These are phyloP conservation scores for Drosophila virilis DNA, from an alignment of 1,140 invertebrate genomes.

Conservation along the genomic window DNA sequence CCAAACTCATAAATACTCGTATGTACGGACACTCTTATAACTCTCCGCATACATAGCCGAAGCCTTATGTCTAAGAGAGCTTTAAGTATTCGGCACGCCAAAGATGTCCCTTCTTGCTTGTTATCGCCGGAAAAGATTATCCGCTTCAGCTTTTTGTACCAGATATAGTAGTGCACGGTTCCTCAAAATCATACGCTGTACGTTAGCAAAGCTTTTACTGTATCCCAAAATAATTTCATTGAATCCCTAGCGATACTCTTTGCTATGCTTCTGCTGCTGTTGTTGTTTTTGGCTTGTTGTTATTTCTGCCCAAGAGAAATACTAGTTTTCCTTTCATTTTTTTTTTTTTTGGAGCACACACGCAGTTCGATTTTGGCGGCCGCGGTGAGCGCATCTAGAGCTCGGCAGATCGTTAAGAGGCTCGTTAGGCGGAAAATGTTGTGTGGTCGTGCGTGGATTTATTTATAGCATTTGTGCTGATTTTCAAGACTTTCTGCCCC, in stretches of 20 bases:
- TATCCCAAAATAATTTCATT: slow-evolving; percentile 30
- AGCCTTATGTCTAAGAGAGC: too few relatives aligned
- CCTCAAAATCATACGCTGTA: not conserved
- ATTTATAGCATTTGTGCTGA: slow-evolving; percentile 51
- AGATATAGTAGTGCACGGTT: too few relatives aligned
- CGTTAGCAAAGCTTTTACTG: not conserved
- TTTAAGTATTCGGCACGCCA: too few relatives aligned
- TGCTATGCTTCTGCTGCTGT: slow-evolving; percentile 13
- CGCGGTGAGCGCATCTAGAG: slow-evolving; percentile 38
- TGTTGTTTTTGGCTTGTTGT: not conserved
- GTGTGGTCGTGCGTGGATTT: slow-evolving; percentile 39
- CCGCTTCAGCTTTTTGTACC: too few relatives aligned
- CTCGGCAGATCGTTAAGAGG: slow-evolving; percentile 18
- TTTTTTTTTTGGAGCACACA: slow-evolving; percentile 27
- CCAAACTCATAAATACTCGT: too few relatives aligned
- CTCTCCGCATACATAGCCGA: too few relatives aligned
- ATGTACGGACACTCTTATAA: too few relatives aligned
- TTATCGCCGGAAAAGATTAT: too few relatives aligned
- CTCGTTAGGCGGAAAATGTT: slow-evolving; percentile 42
- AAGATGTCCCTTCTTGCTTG: too few relatives aligned
- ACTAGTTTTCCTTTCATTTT: slow-evolving; percentile 12
- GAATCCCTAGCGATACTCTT: slow-evolving; percentile 22
- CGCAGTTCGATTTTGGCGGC: slow-evolving; percentile 66
- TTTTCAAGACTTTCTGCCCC: slow-evolving; percentile 12
- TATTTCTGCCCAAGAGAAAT: slow-evolving; percentile 33